Evolutionary conservation across 2,113 vertebrate genomes (phyloP), one percentile per base, ranked within the genome.

Genomic region (Leptosomus discolor): DNA sequence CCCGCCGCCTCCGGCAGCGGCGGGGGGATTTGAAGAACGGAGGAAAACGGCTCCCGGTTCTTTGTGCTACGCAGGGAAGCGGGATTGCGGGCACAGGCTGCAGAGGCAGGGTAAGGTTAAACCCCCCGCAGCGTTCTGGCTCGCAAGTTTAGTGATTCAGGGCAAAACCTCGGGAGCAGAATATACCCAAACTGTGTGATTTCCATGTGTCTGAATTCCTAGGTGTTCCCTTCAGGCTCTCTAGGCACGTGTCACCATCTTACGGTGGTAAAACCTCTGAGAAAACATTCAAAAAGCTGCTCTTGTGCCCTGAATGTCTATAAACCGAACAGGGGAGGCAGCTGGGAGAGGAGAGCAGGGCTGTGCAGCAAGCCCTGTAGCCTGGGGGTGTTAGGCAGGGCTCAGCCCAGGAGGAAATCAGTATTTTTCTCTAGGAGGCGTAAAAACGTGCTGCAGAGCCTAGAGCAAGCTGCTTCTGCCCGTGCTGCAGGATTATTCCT

Each of bases 21-120:
- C 29, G 0, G 50, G 20, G 23, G 3, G 0, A 2, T 19, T 5
- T 2, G n/a, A 16, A 60, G 46, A 23, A 54, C 4, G 41, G 61
- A 61, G 54, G 45, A 20, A 61, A 23, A 41, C 0, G n/a, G n/a
- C n/a, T n/a, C n/a, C n/a, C n/a, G n/a, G n/a, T n/a, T n/a, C n/a
- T n/a, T n/a, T n/a, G n/a, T 2, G 3, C 18, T 4, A 1, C 1
- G 3, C 18, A 32, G 61, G 51, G 9, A 23, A 45, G 48, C 39
- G 3, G 50, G 45, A 3, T 2, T 11, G 20, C 4, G 5, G 32
- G 50, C 29, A 12, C 16, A 3, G 34, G 23, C 50, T 71, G 36
- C 43, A 34, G 32, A 48, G 6, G 17, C 1, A 18, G 65, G 4
- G 4, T 1, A 6, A 29, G 20, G 26, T 27, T 48, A 80, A 53